Percentiles rank a stretch among this genome's conserved stretches.
Conservation (phyloP, 2,888 invertebrate species). For the Phrixothrix hirtus region DNA sequence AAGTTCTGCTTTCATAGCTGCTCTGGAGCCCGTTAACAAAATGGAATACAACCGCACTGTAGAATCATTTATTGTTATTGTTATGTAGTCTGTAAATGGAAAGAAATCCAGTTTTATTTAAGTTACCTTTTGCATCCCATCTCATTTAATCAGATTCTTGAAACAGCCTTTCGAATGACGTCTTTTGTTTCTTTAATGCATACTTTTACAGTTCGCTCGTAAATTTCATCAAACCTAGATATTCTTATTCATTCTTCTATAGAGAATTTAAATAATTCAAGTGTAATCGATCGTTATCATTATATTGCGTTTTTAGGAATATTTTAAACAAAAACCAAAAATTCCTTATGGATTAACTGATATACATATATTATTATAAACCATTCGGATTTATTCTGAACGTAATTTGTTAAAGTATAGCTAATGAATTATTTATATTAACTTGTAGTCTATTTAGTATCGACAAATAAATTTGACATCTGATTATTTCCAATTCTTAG, state of each 20-base stretch:
- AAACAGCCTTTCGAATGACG: conserved; percentile 8
- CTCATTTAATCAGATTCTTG: conserved; percentile 24
- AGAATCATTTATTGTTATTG: conserved; percentile 23
- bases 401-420: no score
- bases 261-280: no score
- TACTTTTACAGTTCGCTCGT: conserved; percentile 3
- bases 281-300: no score
- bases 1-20: conserved; percentile 17
- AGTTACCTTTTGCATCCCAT: conserved; percentile 23
- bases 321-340: no score
- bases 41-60: conserved; percentile 16
- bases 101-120: conserved; percentile 22
- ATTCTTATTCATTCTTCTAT: no score
- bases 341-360: no score
- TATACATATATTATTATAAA: no score
- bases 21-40: conserved; percentile 16
- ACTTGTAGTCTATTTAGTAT: no score
- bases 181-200: conserved; percentile 7
- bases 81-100: conserved; percentile 19
- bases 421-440: no score
- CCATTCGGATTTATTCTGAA: no score
- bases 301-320: no score
- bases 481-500: background rate
- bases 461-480: background rate
- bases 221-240: no score